Percentiles rank a stretch among this genome's conserved stretches.
Conservation (phyloP, 2,888 invertebrate genomes). For the Brachyopa scutellaris region DNA sequence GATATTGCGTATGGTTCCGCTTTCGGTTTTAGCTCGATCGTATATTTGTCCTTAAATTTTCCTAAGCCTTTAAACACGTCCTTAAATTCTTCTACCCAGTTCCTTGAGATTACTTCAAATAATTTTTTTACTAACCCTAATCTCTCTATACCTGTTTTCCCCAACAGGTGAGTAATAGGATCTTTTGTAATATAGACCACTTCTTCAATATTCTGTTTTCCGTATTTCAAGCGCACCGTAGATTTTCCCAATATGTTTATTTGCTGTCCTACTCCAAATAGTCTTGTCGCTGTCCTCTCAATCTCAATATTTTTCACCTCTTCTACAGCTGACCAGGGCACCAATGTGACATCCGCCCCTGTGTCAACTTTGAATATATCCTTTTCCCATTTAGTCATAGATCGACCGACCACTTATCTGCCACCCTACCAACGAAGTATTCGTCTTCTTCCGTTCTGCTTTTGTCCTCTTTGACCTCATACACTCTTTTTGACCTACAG, state of each 20-base stretch:
- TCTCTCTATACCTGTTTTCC: conserved; percentile 19
- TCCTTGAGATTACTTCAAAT: conserved; percentile 14
- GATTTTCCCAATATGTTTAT: too few species aligned
- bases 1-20: conserved; percentile 18
- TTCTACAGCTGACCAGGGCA: not conserved
- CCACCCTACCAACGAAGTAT: conserved; percentile 11
- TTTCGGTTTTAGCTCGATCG: conserved; percentile 18
- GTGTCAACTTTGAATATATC: conserved; percentile 32
- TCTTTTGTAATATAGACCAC: not conserved
- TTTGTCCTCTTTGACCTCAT: not conserved
- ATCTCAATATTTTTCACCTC: not conserved
- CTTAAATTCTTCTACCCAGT: conserved; percentile 9
- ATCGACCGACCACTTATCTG: conserved; percentile 10
- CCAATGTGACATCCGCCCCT: conserved; percentile 28
- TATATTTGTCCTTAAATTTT: conserved; percentile 16
- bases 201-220: too few species aligned
- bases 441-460: not conserved
- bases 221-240: too few species aligned
- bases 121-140: conserved; percentile 26
- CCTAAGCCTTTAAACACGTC: conserved; percentile 19
- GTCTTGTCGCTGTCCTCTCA: not conserved
- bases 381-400: conserved; percentile 15
- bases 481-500: conserved; percentile 13
- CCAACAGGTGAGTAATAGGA: not conserved
- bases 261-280: too few species aligned